A percentile compares a stretch with the other conserved stretches of the same genome.
These are phyloP conservation scores for Pangasius mekongensis DNA, from an alignment of 2,797 vertebrate genomes.

Conservation along the genomic window DNA sequence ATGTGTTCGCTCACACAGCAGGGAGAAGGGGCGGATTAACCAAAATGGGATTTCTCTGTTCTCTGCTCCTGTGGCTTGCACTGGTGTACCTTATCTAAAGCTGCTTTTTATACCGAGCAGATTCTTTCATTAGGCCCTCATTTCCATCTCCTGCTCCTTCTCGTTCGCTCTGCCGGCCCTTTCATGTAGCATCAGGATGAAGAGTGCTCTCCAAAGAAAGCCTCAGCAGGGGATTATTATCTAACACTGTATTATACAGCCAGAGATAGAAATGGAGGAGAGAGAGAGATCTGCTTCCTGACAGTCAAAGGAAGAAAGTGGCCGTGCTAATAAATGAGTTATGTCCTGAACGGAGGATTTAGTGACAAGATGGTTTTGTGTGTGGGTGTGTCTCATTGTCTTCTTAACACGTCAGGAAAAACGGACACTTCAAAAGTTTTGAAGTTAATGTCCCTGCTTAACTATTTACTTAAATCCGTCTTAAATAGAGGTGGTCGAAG, in stretches of 20 bases:
- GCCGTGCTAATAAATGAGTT: slow-evolving; percentile 10
- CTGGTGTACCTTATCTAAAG: slow-evolving; percentile 53
- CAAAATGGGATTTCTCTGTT: slow-evolving; percentile 58
- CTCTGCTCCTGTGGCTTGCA: slow-evolving; percentile 30
- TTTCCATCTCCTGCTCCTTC: slow-evolving; percentile 44
- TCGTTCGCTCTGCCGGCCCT: slow-evolving; percentile 42
- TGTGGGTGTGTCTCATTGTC: background rate
- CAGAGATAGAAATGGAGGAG: slow-evolving; percentile 23
- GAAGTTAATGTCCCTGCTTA: background rate
- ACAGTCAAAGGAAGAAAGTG: slow-evolving; percentile 42
- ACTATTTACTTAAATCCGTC: background rate
- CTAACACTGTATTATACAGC: slow-evolving; percentile 46
- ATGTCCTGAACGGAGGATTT: slow-evolving; percentile 17
- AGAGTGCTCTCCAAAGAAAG: slow-evolving; percentile 46
- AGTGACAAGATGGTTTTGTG: background rate
- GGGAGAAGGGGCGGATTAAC: slow-evolving; percentile 44
- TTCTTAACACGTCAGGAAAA: background rate
- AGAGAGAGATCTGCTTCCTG: slow-evolving; percentile 32
- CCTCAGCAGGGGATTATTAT: slow-evolving; percentile 55
- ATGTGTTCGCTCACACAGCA: background rate
- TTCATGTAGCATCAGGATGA: slow-evolving; percentile 52
- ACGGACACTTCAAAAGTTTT: background rate
- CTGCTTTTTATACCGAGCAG: slow-evolving; percentile 46
- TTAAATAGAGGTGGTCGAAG: background rate
- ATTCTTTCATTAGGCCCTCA: slow-evolving; percentile 54